Evolutionary conservation across 2,888 invertebrate species (phyloP), one percentile per base, ranked within the genome.

Genomic region (Synergus japonicus): DNA sequence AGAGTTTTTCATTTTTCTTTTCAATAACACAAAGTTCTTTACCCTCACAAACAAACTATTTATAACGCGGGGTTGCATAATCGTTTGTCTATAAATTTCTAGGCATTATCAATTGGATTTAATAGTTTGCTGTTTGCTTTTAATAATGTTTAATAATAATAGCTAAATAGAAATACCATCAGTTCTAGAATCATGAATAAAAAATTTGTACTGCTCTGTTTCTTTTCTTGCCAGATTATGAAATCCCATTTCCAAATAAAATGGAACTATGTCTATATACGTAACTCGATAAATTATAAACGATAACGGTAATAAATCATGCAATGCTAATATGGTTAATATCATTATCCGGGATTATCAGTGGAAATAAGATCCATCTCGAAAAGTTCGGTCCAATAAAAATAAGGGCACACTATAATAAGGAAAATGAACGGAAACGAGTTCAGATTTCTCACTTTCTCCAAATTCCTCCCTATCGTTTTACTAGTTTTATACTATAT

Each of bases 111-210:
- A 37, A 37, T 0, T 37, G 5, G 37, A 37, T 37, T 4, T 37
- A 37, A 37, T 22, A 37, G 37, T 37, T 37, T 37, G 37, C 5
- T 37, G 5, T 0, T 37, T 4, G 4, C 0, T 37, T 37, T 37
- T 37, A 37, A 37, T 37, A 37, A 37, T 37, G 5, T 7, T 37
- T 37, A 4, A 22, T n/a, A 22, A 22, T 60, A 1, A 22, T 10
- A 18, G 18, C 0, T 12, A 22, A 60, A 22, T 22, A 22, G 87
- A 90, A 90, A 90, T 89, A 89, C 90, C 89, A 88, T 88, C 86
- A 86, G 87, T 85, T 85, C 84, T 85, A 82, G 77, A 83, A 76
- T 85, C 84, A 87, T 88, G 89, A 90, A 91, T 91, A 90, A 90
- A 90, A 91, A 90, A 90, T 89, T 81, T 44, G 79, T 82, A 82